phyloP scores from a whole-genome alignment of 2,113 vertebrate genomes.

The Falco punctatus region DNA sequence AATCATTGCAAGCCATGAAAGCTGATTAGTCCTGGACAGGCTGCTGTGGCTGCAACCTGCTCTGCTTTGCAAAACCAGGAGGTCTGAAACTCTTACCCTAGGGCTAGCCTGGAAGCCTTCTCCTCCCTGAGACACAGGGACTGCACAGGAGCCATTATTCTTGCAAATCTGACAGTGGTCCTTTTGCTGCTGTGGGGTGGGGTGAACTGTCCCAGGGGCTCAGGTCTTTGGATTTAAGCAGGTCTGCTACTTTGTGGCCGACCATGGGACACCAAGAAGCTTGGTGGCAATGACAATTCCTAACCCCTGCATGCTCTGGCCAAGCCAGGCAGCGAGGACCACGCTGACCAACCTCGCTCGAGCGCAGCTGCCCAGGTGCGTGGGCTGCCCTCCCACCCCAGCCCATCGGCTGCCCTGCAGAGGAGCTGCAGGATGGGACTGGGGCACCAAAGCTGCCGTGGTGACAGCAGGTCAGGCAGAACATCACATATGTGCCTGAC shows the following conservation, averaged over 20 bases:
- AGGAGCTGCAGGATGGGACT: not conserved
- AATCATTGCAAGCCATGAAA: not conserved
- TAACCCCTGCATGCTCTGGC: not conserved
- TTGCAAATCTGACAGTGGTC: not conserved
- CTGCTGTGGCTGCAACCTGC: not conserved
- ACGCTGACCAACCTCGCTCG: not conserved
- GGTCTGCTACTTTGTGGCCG: not conserved
- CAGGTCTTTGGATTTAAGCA: not conserved
- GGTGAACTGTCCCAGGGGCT: not conserved
- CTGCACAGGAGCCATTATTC: not conserved
- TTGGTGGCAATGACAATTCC: not conserved
- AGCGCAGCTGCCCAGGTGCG: not conserved
- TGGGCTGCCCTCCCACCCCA: not conserved
- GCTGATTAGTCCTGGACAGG: not conserved
- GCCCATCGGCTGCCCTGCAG: not conserved
- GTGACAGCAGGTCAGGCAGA: not conserved
- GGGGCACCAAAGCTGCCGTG: not conserved
- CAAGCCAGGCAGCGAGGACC: not conserved
- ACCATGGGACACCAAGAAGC: not conserved
- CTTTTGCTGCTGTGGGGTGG: not conserved
- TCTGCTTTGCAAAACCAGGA: not conserved
- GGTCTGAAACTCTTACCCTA: not conserved
- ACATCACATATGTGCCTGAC: not conserved
- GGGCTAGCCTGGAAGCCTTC: not conserved
- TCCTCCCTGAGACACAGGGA: not conserved